phyloP scores from a whole-genome alignment of 1,140 invertebrate species.

The Dreissena rostriformis region DNA sequence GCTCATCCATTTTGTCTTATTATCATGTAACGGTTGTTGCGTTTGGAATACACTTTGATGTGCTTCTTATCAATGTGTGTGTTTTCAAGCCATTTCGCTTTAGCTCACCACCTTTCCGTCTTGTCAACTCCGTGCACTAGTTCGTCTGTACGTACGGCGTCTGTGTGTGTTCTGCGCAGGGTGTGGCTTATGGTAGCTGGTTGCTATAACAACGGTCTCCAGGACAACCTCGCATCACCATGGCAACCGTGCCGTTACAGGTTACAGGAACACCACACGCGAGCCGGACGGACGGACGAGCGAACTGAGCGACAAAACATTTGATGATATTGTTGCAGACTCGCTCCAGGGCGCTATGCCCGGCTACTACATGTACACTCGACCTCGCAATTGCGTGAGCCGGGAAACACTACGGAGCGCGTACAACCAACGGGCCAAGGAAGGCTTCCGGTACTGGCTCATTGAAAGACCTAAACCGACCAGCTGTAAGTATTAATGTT shows the following conservation, averaged over 20 bases:
- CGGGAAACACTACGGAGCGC: constrained; percentile 58
- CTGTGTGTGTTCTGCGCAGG: constrained; percentile 37
- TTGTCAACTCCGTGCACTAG: constrained; percentile 8
- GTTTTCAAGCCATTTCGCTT: neutral
- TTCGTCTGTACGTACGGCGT: constrained; percentile 36
- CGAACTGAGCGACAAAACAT: constrained; percentile 46
- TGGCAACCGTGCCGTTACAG: constrained; percentile 28
- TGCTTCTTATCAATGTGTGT: neutral
- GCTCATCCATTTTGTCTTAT: too few species aligned
- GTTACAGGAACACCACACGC: constrained; percentile 35
- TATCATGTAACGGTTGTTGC: too few species aligned
- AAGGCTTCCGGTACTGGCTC: constrained; percentile 77
- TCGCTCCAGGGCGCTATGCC: constrained; percentile 58
- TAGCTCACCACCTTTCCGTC: neutral
- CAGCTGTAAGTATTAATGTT: constrained; percentile 68
- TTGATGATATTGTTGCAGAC: constrained; percentile 63
- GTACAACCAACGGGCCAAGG: constrained; percentile 71
- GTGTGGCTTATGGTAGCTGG: constrained; percentile 40
- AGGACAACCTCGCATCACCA: neutral
- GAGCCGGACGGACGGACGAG: constrained; percentile 33
- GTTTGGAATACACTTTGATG: too few species aligned
- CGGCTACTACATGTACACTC: constrained; percentile 53
- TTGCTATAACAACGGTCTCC: neutral
- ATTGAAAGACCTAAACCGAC: constrained; percentile 76
- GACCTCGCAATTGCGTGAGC: constrained; percentile 56